A percentile compares a stretch with the other conserved stretches of the same genome.
Evolutionary conservation across 2,113 vertebrate species (phyloP).

Genomic region (Pithys albifrons): DNA sequence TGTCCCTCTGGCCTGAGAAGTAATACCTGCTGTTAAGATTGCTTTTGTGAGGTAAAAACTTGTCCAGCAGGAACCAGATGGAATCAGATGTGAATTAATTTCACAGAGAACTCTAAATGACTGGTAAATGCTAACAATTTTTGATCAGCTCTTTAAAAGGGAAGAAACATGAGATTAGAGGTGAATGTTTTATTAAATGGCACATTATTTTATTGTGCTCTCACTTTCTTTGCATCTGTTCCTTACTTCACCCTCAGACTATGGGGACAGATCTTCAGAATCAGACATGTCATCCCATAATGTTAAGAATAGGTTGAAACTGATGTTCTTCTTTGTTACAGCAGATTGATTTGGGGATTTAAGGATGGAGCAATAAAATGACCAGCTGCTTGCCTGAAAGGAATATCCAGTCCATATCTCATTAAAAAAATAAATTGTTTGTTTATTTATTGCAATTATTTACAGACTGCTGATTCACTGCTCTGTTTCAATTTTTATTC

Average conservation of each 20-base stretch:
- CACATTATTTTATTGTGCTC: not conserved
- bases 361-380: not conserved
- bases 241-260: not conserved
- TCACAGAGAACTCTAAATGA: not conserved
- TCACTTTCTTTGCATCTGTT: not conserved
- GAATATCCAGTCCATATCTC: not conserved
- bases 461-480: slow-evolving; percentile 56
- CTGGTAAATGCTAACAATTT: not conserved
- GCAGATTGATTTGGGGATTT: not conserved
- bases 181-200: not conserved
- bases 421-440: not conserved
- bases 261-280: not conserved
- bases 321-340: not conserved
- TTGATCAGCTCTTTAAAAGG: not conserved
- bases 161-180: not conserved
- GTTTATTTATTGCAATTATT: slow-evolving; percentile 52
- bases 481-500: slow-evolving; percentile 51
- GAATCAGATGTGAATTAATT: not conserved
- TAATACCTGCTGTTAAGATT: not conserved
- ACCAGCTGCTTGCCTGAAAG: not conserved
- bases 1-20: not conserved
- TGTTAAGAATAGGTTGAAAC: not conserved
- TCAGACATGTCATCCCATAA: not conserved
- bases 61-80: not conserved
- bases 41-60: not conserved